These are phyloP conservation scores for Lagocephalus sceleratus DNA, from an alignment of 2,797 vertebrate genomes.

Conservation along the genomic window DNA sequence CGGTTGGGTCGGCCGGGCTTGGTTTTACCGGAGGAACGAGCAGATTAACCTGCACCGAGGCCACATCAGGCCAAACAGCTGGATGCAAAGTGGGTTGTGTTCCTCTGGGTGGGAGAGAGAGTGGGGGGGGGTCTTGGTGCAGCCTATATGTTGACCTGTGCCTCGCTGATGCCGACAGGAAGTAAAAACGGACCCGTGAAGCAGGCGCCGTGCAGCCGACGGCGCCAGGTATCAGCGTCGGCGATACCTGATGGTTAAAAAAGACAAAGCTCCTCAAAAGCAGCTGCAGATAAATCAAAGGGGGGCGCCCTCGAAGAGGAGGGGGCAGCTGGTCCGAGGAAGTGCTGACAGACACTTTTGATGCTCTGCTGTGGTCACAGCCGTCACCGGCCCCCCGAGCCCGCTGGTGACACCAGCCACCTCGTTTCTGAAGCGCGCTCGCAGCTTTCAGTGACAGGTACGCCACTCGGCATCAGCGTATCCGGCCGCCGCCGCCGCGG, in stretches of 20 bases:
- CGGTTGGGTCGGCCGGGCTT: slow-evolving; percentile 27
- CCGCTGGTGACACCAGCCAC: slow-evolving; percentile 70
- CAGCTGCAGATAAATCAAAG: slow-evolving; percentile 1
- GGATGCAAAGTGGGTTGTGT: background rate
- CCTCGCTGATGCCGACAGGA: background rate
- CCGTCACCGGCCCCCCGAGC: slow-evolving; percentile 38
- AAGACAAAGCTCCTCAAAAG: too few species aligned
- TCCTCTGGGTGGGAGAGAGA: too few species aligned
- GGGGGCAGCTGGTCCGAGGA: slow-evolving; percentile 11
- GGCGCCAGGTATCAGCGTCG: too few species aligned
- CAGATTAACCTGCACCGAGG: slow-evolving; percentile 34
- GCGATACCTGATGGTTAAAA: too few species aligned
- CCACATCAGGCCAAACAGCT: slow-evolving; percentile 9
- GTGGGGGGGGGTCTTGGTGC: too few species aligned
- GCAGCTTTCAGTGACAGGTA: slow-evolving; percentile 75
- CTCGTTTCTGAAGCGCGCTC: slow-evolving; percentile 60
- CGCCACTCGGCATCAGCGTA: slow-evolving; percentile 69
- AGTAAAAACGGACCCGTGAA: background rate
- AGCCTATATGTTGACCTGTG: background rate
- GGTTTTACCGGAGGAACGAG: slow-evolving; percentile 12
- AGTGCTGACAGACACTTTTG: slow-evolving; percentile 42
- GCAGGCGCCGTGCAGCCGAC: too few species aligned
- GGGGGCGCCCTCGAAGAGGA: background rate
- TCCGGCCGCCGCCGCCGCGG: slow-evolving; percentile 44
- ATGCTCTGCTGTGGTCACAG: slow-evolving; percentile 37